Conservation (phyloP, 2,113 vertebrate genomes). For the Mungos mungo region DNA sequence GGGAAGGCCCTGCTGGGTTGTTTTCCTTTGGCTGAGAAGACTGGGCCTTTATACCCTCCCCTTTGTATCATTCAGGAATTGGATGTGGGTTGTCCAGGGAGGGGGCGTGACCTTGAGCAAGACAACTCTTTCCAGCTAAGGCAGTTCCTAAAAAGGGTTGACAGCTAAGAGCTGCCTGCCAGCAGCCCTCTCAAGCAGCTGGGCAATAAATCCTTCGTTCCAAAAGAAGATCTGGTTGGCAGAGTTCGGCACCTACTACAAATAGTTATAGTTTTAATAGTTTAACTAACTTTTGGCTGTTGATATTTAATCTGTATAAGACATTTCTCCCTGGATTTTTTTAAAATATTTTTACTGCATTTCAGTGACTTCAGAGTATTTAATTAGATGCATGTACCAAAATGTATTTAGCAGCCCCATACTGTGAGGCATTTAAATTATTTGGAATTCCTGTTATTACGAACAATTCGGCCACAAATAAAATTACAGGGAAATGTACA, state of each 20-base stretch:
- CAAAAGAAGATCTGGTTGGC: not conserved
- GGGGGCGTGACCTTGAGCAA: not conserved
- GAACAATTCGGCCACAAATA: not conserved
- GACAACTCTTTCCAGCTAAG: not conserved
- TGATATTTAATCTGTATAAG: conserved; percentile 19
- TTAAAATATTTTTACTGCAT: not conserved
- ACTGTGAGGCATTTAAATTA: not conserved
- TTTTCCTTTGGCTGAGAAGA: not conserved
- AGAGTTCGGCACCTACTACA: not conserved
- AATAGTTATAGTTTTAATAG: conserved; percentile 23
- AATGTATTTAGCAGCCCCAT: not conserved
- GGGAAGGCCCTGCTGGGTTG: not conserved
- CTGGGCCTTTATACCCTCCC: not conserved
- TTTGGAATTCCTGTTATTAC: not conserved
- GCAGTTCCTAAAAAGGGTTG: not conserved
- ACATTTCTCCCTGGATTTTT: not conserved
- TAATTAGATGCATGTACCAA: not conserved
- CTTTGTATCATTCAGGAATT: not conserved
- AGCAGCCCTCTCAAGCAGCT: not conserved
- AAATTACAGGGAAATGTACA: not conserved
- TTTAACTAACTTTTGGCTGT: conserved; percentile 32
- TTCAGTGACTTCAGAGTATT: not conserved
- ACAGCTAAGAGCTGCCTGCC: not conserved
- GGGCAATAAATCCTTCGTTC: not conserved
- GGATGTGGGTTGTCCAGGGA: not conserved